Percentiles rank a stretch among this genome's conserved stretches.
Evolutionary conservation across 2,888 invertebrate species (phyloP).

Genomic region (Pyrrhosoma nymphula): DNA sequence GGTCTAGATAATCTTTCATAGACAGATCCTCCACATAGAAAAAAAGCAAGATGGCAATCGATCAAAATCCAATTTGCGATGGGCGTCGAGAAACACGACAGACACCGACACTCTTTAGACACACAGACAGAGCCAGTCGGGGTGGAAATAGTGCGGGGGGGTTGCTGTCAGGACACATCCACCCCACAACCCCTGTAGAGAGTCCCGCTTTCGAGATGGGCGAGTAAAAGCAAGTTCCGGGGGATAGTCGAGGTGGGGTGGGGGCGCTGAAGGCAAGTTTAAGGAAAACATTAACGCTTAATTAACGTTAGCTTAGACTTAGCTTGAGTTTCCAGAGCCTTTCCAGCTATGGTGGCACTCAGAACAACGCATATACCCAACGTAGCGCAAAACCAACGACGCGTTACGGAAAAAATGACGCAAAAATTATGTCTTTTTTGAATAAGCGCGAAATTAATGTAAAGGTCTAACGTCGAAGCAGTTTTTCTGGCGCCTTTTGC

Average conservation of each 20-base stretch:
- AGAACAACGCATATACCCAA: too few species aligned
- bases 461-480: too few species aligned
- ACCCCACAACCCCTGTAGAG: not conserved
- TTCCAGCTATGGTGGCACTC: too few species aligned
- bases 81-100: not conserved
- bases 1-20: not conserved
- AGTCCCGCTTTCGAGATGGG: not conserved
- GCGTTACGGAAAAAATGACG: too few species aligned
- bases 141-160: not conserved
- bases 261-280: not conserved
- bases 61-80: not conserved
- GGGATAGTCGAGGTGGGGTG: not conserved
- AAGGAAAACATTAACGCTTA: too few species aligned
- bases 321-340: too few species aligned
- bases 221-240: not conserved
- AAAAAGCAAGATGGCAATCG: not conserved
- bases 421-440: too few species aligned
- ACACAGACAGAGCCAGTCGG: not conserved
- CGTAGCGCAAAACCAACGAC: too few species aligned
- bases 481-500: too few species aligned
- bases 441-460: too few species aligned
- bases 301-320: too few species aligned
- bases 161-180: not conserved
- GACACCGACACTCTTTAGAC: not conserved
- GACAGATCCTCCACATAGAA: not conserved